A percentile compares a stretch with the other conserved stretches of the same genome.
Conservation (phyloP, 2,797 vertebrate species). For the Poeciliopsis infans region DNA sequence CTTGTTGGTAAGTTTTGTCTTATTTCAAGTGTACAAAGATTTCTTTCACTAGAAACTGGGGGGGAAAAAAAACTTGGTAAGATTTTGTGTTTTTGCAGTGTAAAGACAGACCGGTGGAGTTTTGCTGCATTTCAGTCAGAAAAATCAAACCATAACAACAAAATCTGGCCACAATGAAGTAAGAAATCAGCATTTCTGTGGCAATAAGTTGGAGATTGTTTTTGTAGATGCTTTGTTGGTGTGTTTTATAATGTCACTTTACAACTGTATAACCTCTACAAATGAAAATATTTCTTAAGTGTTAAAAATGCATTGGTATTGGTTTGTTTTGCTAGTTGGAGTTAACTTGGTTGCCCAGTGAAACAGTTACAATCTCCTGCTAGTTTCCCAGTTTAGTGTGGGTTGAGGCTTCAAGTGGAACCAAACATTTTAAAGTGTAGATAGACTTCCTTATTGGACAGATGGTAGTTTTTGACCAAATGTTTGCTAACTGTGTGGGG, state of each 20-base stretch:
- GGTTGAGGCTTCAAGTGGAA: no score
- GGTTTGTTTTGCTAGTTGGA: neutral
- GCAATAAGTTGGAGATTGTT: neutral
- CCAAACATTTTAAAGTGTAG: neutral
- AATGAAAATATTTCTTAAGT: neutral
- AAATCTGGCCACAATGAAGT: neutral
- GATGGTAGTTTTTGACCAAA: neutral
- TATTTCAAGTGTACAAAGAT: no score
- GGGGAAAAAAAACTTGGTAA: no score
- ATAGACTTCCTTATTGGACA: neutral
- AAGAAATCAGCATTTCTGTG: neutral
- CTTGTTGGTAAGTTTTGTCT: no score
- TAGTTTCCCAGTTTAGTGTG: neutral
- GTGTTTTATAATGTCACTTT: neutral
- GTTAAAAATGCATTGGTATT: neutral
- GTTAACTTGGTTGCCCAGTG: neutral
- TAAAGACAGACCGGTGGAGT: neutral
- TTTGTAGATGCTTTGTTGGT: neutral
- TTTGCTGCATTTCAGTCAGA: neutral
- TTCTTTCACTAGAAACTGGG: no score
- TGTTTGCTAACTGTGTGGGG: neutral
- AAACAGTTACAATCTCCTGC: neutral
- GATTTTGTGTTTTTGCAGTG: no score
- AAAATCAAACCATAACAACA: neutral
- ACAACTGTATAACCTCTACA: neutral